Conservation (phyloP, 1,140 invertebrate genomes). For the Heliothis virescens region DNA sequence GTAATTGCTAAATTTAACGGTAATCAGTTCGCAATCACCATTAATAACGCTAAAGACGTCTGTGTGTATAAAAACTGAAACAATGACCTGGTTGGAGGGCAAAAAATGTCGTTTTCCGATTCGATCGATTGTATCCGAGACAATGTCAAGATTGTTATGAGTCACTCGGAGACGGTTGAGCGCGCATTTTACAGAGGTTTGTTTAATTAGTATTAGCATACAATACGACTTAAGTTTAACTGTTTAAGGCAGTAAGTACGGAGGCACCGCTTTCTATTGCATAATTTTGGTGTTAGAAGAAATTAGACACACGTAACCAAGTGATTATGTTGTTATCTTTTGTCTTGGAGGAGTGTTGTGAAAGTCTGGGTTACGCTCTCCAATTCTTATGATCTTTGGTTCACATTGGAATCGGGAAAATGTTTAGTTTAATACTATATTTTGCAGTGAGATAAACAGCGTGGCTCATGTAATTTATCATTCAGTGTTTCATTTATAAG, state of each 20-base stretch:
- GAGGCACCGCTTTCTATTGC: conserved; percentile 19
- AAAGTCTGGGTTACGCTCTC: conserved; percentile 28
- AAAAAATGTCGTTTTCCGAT: conserved; percentile 46
- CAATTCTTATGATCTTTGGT: conserved; percentile 24
- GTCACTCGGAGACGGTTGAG: conserved; percentile 39
- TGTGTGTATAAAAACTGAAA: conserved; percentile 41
- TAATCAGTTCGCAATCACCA: conserved; percentile 39
- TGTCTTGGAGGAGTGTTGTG: conserved; percentile 11
- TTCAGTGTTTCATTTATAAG: not conserved
- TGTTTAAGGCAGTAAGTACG: conserved; percentile 16
- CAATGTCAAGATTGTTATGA: conserved; percentile 47
- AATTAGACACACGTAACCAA: conserved; percentile 33
- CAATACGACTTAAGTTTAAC: conserved; percentile 29
- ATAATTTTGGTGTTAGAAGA: conserved; percentile 22
- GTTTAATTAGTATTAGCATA: conserved; percentile 44
- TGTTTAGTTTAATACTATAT: not conserved
- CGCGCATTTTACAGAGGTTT: conserved; percentile 13
- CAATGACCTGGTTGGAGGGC: conserved; percentile 40
- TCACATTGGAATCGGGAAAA: conserved; percentile 6
- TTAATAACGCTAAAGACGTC: conserved; percentile 39
- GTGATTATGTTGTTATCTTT: conserved; percentile 32
- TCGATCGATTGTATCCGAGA: conserved; percentile 40
- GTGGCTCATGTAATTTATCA: not conserved
- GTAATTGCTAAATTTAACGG: conserved; percentile 44
- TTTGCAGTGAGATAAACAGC: not conserved